Base-by-base conservation (phyloP, 2,113 vertebrate species). In the Laticauda colubrina region DNA sequence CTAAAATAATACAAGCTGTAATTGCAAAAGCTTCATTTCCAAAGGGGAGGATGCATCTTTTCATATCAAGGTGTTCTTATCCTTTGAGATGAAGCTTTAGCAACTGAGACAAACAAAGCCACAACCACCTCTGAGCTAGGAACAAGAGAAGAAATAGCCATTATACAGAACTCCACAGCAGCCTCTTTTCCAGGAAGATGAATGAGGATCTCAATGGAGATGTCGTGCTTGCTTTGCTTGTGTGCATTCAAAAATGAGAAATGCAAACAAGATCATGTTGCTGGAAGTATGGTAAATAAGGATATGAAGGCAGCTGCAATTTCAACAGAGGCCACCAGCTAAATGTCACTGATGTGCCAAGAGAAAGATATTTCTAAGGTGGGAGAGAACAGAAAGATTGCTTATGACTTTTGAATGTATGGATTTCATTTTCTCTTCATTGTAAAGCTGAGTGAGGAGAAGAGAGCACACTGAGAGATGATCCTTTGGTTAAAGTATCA, bases 161-260 rank as follows among this genome's bases (percentile, higher is more conserved):
- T 95, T 96, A 92, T 93, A 95, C 91, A 61, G 89, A 92, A 93
- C 92, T 92, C 59, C 51, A 43, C 18, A 39, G 89, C 93, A 95
- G 93, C 85, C 45, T 95, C 93, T 93, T 92, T 87, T 89, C 92
- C 90, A 91, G 43, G 89, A 95, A 93, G 96, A 93, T 0, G 95
- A 94, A 94, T 94, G 95, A 95, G 94, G 87, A 29, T 91, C 93
- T 90, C 56, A 89, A 57, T 7, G 90, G 85, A 94, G 55, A 93
- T 93, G 87, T 81, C 94, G 93, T 92, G 96, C 91, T 39, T 91
- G 75, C 93, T 93, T 95, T 94, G 94, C 90, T 94, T 64, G 93
- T 59, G 56, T 95, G 94, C 92, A 93, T 95, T 96, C 39, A 81
- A 14, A 96, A 95, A 96, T 96, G 94, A 95, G 96, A 96, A 95